Percentiles rank a stretch among this genome's conserved stretches.
Conservation (phyloP, 1,140 invertebrate species). For the Gonioctena quinquepunctata region DNA sequence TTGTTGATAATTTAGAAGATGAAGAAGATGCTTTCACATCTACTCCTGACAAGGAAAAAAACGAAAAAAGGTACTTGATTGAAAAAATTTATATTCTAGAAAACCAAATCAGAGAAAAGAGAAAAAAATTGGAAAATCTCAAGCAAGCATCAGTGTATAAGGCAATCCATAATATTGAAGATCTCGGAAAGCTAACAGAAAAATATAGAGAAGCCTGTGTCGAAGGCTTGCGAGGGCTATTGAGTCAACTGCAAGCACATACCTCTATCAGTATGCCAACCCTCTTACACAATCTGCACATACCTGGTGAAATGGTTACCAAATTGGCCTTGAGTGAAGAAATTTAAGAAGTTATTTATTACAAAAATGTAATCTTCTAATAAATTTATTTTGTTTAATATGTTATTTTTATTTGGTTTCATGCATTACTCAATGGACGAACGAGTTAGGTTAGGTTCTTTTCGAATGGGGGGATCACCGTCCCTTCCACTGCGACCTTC, state of each 20-base stretch:
- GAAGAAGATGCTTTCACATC: constrained; percentile 30
- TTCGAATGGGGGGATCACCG: no score
- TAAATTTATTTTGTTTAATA: not conserved
- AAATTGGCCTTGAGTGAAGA: not conserved
- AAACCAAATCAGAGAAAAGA: constrained; percentile 28
- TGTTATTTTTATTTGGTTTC: not conserved
- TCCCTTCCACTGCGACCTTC: no score
- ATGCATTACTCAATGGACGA: no score
- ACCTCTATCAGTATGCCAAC: constrained; percentile 33
- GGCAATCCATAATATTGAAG: constrained; percentile 29
- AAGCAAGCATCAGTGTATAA: constrained; percentile 35
- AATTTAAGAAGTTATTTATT: not conserved
- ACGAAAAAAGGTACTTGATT: constrained; percentile 22
- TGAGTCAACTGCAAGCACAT: constrained; percentile 31
- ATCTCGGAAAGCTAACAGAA: constrained; percentile 26
- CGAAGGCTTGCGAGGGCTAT: constrained; percentile 27
- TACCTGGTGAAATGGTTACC: constrained; percentile 25
- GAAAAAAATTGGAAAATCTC: constrained; percentile 30
- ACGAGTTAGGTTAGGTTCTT: no score
- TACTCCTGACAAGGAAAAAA: constrained; percentile 19
- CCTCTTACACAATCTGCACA: constrained; percentile 32
- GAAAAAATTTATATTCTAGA: constrained; percentile 16
- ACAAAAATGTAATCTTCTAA: not conserved
- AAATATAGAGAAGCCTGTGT: constrained; percentile 32
- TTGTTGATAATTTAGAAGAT: constrained; percentile 6